phyloP scores from a whole-genome alignment of 35 echinoderm and acorn worm species.

The Acanthaster planci region DNA sequence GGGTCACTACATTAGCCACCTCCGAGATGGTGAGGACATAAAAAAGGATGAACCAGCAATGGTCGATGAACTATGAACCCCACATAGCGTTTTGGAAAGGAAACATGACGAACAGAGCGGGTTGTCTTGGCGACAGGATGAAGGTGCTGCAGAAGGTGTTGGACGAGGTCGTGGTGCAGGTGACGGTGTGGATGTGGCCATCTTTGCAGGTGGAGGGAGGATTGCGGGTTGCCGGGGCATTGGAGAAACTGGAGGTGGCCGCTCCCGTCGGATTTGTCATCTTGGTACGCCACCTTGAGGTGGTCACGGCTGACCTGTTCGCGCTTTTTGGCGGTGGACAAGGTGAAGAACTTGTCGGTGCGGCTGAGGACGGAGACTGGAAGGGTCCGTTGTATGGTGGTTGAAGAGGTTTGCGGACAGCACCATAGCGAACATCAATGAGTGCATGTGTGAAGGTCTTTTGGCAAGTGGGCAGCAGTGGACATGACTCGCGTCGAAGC shows the following conservation, averaged over 20 bases:
- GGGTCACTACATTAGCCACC: neutral
- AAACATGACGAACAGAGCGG: neutral
- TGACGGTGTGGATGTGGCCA: neutral
- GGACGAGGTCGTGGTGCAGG: neutral
- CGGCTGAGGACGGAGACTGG: constrained; percentile 20
- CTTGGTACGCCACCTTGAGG: constrained; percentile 32
- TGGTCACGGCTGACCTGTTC: constrained; percentile 55
- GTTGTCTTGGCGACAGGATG: neutral
- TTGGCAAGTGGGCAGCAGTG: neutral
- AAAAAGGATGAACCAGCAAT: neutral
- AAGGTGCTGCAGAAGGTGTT: neutral
- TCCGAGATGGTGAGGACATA: neutral
- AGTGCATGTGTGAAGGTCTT: neutral
- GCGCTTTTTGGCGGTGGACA: too few species aligned
- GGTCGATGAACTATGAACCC: neutral
- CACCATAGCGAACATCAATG: constrained; percentile 12
- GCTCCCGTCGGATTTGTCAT: too few species aligned
- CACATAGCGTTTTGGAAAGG: neutral
- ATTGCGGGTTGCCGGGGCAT: neutral
- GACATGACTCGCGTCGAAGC: neutral
- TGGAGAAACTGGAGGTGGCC: neutral
- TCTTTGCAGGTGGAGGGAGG: neutral
- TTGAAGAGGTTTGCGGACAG: constrained; percentile 57
- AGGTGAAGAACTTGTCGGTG: too few species aligned
- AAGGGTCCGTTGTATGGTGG: constrained; percentile 55